Conservation (phyloP, 1,140 invertebrate genomes). For the Colletes latitarsis region DNA sequence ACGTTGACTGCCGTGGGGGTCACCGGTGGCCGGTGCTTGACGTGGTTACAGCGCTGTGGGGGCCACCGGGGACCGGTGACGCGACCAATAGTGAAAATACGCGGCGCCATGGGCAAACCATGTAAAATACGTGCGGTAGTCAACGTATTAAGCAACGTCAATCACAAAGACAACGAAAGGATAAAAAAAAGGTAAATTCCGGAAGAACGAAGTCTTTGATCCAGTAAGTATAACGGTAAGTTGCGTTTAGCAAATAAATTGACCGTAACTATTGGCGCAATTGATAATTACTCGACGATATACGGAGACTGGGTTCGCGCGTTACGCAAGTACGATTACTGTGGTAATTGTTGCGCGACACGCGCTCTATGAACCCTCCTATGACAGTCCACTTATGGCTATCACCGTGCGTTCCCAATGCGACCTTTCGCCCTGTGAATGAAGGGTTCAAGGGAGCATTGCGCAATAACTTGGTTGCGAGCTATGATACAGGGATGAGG, state of each 20-base stretch:
- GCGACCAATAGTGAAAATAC: no score
- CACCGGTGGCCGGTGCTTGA: no score
- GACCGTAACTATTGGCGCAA: conserved; percentile 25
- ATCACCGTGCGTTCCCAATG: no score
- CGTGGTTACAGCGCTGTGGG: no score
- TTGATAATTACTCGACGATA: conserved; percentile 61
- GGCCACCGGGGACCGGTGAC: no score
- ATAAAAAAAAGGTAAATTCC: neutral
- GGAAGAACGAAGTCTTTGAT: neutral
- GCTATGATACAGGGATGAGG: neutral
- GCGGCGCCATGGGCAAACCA: no score
- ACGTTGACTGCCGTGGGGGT: no score
- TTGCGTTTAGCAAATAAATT: neutral
- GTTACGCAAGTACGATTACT: conserved; percentile 62
- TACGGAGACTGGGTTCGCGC: conserved; percentile 43
- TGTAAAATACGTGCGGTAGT: no score
- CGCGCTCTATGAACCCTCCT: conserved; percentile 1
- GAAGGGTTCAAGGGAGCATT: neutral
- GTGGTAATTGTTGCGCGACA: conserved; percentile 52
- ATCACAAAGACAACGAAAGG: neutral
- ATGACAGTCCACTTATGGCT: conserved; percentile 9
- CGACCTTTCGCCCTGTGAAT: neutral
- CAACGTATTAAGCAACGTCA: no score
- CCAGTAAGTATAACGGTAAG: neutral
- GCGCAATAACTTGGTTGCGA: conserved; percentile 23